Base-by-base conservation (phyloP, 2,888 invertebrate genomes). In the Clivina fossor region DNA sequence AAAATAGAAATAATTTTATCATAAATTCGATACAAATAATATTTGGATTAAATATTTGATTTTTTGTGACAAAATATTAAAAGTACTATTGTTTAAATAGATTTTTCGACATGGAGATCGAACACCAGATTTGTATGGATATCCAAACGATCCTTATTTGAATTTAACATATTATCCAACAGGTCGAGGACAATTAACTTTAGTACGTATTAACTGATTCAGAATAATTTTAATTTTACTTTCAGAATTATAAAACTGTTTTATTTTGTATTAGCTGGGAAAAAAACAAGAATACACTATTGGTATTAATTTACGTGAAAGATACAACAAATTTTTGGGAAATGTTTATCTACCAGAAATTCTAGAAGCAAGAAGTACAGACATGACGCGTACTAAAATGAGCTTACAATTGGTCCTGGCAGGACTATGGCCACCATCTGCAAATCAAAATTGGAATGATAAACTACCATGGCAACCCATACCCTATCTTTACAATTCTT, bases 321-420 rank as follows among this genome's bases (percentile, higher is more conserved):
- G 82, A 59, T 88, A 88, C 68, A 72, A 73, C 41, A 65, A 72
- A 26, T 85, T 83, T 67, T 70, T 88, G 37, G 81, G 80, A 15
- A 70, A 73, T 26, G 67, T 73, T 33, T 86, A 84, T 68, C 74
- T 73, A 61, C 78, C 80, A 4, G 75, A 79, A 22, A 76, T 84
- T 69, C 68, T 78, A 3, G 67, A 67, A 7, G 72, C 79, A 38
- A 73, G 81, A 30, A 84, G 84, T 28, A 85, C 87, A 0, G 80
- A 84, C 65, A 82, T 78, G 65, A 82, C 84, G 49, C 76, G 88
- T 41, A 88, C 89, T 0, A 80, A 88, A 71, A 85, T 85, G 78
- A 85, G 86, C 2, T 83, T 83, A 0, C 75, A 84, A 60, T 73
- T 83, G 13, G 82, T 85, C 3, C 71, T 87, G 48, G 82, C 86